Base-by-base conservation (phyloP, 2,113 vertebrate genomes). In the Pelecanoides urinatrix region DNA sequence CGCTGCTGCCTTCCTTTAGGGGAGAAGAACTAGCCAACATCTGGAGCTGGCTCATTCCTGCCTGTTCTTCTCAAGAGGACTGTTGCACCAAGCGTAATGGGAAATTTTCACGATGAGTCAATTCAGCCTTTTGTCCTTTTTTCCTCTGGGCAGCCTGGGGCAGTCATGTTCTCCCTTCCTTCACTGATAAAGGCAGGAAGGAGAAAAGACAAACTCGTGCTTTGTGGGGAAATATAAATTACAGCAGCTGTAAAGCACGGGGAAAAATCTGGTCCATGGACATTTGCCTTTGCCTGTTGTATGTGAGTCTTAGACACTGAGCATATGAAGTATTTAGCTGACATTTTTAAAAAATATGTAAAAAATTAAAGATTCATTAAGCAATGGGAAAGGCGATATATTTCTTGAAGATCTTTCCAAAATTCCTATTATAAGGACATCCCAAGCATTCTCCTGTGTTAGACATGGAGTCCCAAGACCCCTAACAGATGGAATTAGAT, bases 401-500 rank as follows among this genome's bases (percentile, higher is more conserved):
- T 62, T 91, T 91, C 34, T 89, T 70, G 36, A 73, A 70, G 53
- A 53, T 44, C 36, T 86, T 94, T 86, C 67, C 11, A 19, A 85
- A 66, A 55, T 62, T 84, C 56, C 45, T 82, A 2, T 88, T 89
- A 61, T 56, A 66, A 70, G 63, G 75, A 50, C 16, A 56, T 44
- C 67, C 26, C n/a, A 42, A 71, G 5, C 38, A 55, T 71, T 78
- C 49, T 81, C 5, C 14, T 92, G 12, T 67, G 25, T 70, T 44
- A 78, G 52, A 79, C 27, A 26, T 29, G 81, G 88, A 91, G 36
- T 85, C 89, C 73, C 70, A 40, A 78, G 73, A 78, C 77, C 65
- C 62, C 40, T 50, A 75, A 89, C 56, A 95, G 84, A 90, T 59
- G 40, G 84, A 92, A 85, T 94, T 91, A 87, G 66, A 85, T 93